Evolutionary conservation across 2,888 invertebrate species (phyloP), one percentile per base, ranked within the genome.

Genomic region (Bugulina stolonifera): DNA sequence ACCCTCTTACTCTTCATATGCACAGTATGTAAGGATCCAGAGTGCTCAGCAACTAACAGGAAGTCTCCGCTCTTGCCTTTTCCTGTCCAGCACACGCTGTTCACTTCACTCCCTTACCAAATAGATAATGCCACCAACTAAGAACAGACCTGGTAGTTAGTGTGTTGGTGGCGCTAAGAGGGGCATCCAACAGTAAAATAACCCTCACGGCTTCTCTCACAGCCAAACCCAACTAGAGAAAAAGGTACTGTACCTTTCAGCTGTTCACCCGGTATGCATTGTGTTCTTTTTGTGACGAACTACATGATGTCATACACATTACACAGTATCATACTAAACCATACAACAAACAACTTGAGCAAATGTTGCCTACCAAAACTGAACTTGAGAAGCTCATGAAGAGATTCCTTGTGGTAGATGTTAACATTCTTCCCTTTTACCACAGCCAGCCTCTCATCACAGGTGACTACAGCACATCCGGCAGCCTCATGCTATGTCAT

Each of bases 11-110:
- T 64, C 14, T 14, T 34, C 3, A 14, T 14, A 32, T 64, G 64
- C 5, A 64, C 32, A 32, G 64, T 64, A n/a, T 64, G 64, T 14
- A 64, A 32, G 3, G 14, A 64, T 25, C 64, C 64, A 34, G 64
- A 27, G 64, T 64, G 64, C 32, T 64, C 64, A 29, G 32, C 27
- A 14, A 64, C 64, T n/a, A 64, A 64, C n/a, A 64, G 64, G 27
- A 64, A 64, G 10, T 32, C 3, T 27, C 32, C 18, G 10, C 64
- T 32, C 18, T 14, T 32, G 5, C 32, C 29, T 14, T 57, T 3
- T n/a, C 25, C 57, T 14, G 64, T 64, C 64, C 64, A 64, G 22
- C 25, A 25, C 10, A 64, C 25, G 18, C 5, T 10, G n/a, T 25
- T 64, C 27, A 64, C 27, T 29, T 27, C 32, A 64, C 64, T 64